These are phyloP conservation scores for Nomada fabriciana DNA, from an alignment of 2,888 invertebrate genomes.

Conservation along the genomic window DNA sequence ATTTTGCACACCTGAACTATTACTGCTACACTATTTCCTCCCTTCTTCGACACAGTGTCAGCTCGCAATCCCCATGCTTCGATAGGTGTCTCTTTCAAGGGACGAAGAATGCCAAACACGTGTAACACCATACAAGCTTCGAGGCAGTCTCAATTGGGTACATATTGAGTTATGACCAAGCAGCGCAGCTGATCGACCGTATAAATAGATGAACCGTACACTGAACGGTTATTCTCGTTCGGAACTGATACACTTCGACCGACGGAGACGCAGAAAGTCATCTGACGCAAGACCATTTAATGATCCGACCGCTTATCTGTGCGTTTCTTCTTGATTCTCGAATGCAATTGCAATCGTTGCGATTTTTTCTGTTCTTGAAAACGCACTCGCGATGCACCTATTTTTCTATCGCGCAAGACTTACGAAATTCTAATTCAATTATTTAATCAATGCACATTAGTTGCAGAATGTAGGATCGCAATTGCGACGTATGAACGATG, in stretches of 20 bases:
- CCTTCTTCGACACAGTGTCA: too few relatives aligned
- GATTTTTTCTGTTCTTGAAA: not conserved
- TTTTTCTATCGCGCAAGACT: too few relatives aligned
- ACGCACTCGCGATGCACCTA: too few relatives aligned
- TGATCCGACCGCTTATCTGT: slow-evolving; percentile 11
- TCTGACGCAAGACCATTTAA: slow-evolving; percentile 46
- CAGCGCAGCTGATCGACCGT: slow-evolving; percentile 72
- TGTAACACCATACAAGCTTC: not conserved
- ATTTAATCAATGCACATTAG: too few relatives aligned
- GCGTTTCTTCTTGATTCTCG: slow-evolving; percentile 11
- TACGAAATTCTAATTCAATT: too few relatives aligned
- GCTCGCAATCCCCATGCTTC: not conserved
- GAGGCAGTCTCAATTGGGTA: slow-evolving; percentile 7
- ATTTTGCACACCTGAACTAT: too few relatives aligned
- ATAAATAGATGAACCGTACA: slow-evolving; percentile 72
- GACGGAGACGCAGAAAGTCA: slow-evolving; percentile 42
- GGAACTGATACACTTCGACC: slow-evolving; percentile 56
- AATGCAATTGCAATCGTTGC: not conserved
- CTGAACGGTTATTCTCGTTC: slow-evolving; percentile 64
- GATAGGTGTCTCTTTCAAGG: not conserved
- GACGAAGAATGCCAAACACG: slow-evolving; percentile 5
- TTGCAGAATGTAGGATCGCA: too few relatives aligned
- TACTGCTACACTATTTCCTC: too few relatives aligned
- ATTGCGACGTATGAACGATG: too few relatives aligned
- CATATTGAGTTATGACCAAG: slow-evolving; percentile 71